Evolutionary conservation across 1,140 invertebrate genomes (phyloP).

Genomic region (Dryas iulia): DNA sequence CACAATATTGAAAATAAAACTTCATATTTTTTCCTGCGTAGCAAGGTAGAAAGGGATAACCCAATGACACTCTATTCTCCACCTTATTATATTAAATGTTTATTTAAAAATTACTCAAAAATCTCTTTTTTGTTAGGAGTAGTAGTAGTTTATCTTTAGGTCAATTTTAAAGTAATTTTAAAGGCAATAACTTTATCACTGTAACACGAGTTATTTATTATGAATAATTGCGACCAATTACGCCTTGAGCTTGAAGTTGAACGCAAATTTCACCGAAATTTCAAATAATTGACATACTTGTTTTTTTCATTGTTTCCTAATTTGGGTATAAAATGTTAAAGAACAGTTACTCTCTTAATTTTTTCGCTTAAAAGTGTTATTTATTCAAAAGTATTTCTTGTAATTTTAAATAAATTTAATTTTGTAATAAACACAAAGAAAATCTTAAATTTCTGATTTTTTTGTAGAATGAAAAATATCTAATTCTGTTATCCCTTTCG

Average conservation of each 20-base stretch:
- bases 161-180: neutral
- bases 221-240: neutral
- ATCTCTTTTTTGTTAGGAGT: no score
- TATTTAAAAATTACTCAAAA: no score
- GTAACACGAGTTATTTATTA: neutral
- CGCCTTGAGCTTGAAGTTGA: neutral
- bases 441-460: no score
- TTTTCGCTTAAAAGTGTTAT: neutral
- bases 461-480: no score
- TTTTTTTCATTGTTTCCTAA: neutral
- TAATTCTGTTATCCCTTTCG: no score
- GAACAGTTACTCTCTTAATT: neutral
- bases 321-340: neutral
- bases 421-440: no score
- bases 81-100: no score
- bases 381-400: neutral
- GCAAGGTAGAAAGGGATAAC: no score
- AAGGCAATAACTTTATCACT: slow-evolving; percentile 1
- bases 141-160: neutral
- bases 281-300: neutral
- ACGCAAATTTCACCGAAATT: neutral
- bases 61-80: no score
- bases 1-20: no score
- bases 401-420: no score
- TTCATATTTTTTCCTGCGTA: no score